phyloP scores from a whole-genome alignment of 2,113 vertebrate genomes.

The Leiothrix lutea region DNA sequence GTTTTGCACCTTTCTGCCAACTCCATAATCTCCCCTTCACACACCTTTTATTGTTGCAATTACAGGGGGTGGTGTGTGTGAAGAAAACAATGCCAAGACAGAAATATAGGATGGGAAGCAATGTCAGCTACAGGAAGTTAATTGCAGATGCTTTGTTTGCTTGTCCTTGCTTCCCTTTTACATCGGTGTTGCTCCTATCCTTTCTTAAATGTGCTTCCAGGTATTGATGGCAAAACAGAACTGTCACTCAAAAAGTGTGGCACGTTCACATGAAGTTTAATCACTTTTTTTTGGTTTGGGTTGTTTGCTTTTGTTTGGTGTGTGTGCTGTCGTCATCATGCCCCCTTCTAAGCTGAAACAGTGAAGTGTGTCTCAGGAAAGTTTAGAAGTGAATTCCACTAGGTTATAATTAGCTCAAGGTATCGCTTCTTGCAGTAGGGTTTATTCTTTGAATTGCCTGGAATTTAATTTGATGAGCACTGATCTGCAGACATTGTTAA shows the following conservation, averaged over 20 bases:
- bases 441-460: neutral
- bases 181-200: neutral
- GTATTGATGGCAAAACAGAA: neutral
- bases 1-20: neutral
- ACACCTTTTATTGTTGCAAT: neutral
- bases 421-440: neutral
- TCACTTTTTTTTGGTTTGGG: neutral
- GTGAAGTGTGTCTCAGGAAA: neutral
- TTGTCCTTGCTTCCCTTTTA: neutral
- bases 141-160: neutral
- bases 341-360: neutral
- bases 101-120: neutral
- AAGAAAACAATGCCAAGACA: neutral
- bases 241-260: neutral
- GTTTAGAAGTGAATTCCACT: neutral
- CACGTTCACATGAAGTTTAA: neutral
- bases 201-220: neutral
- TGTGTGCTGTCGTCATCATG: fast-evolving
- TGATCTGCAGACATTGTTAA: neutral
- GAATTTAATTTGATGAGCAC: neutral
- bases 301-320: neutral
- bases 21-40: neutral
- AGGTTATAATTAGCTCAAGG: neutral
- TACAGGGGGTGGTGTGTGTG: fast-evolving
- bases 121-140: neutral